Conservation (phyloP, 1,140 invertebrate genomes). For the Euura saliciscinereae region DNA sequence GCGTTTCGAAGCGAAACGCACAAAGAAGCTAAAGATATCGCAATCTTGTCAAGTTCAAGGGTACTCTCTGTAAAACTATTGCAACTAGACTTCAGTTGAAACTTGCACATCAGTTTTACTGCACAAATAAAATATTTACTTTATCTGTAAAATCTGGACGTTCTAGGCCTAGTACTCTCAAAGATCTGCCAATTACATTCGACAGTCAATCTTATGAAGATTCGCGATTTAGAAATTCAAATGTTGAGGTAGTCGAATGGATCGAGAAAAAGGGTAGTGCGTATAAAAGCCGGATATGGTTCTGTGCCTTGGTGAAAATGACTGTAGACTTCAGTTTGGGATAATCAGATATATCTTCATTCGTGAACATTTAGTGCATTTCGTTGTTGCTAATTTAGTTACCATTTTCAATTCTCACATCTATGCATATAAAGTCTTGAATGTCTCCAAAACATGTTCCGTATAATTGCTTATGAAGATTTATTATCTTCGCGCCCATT, state of each 20-base stretch:
- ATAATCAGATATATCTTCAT: conserved; percentile 23
- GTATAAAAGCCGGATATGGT: conserved; percentile 23
- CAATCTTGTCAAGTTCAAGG: too few relatives aligned
- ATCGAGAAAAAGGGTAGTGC: conserved; percentile 20
- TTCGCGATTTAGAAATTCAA: not conserved
- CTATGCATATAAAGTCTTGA: conserved; percentile 12
- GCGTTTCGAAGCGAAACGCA: too few relatives aligned
- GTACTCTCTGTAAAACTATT: too few relatives aligned
- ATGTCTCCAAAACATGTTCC: not conserved
- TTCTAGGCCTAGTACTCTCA: conserved; percentile 4
- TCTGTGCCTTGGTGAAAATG: conserved; percentile 17
- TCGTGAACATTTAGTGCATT: not conserved
- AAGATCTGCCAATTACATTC: conserved; percentile 16
- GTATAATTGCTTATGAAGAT: conserved; percentile 8
- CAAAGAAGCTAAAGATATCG: too few relatives aligned
- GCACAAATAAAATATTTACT: conserved; percentile 14
- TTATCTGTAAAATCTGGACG: conserved; percentile 14
- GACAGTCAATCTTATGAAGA: not conserved
- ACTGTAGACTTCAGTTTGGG: conserved; percentile 15
- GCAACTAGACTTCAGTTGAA: too few relatives aligned
- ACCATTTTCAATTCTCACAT: conserved; percentile 17
- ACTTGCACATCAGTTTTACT: too few relatives aligned
- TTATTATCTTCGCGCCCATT: conserved; percentile 19
- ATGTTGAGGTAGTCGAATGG: conserved; percentile 12
- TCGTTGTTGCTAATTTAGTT: not conserved